Evolutionary conservation across 2,113 vertebrate genomes (phyloP), one percentile per base, ranked within the genome.

Genomic region (Pomatostomus ruficeps): DNA sequence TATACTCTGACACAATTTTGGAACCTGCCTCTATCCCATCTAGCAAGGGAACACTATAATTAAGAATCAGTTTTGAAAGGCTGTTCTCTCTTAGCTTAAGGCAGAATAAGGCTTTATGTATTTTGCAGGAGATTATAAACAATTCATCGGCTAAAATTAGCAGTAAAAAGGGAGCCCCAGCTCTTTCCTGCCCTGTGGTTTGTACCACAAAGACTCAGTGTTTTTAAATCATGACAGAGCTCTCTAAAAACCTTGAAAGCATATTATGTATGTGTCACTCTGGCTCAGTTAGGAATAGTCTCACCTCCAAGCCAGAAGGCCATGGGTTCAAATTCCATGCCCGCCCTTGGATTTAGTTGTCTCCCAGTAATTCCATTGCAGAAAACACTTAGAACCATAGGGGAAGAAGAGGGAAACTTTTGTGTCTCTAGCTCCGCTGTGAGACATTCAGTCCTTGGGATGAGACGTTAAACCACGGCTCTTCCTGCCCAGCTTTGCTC

Each of bases 231-330:
- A 90, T 92, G 89, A 89, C 85, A 91, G 43, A 87, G 70, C 79
- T 93, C 83, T 88, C 84, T 67, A 57, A 95, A 97, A 97, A 88
- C 85, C 95, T 95, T 93, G 93, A 95, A 96, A 87, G 76, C 68
- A 9, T 65, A 36, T 85, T 86, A 75, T 94, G 63, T 85, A 54
- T 95, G 94, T 88, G 77, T 95, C 88, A 95, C 58, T 92, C 86
- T 97, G 89, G 89, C 89, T 90, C 81, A 40, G 59, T 77, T 49
- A 67, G 88, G 65, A 94, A 73, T 90, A 84, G 79, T 97, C 89
- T 95, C 94, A 85, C 94, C 94, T 96, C 93, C 67, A 55, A 85
- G 87, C 67, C 91, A 93, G 87, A 93, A 92, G 96, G 93, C 83
- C 93, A 88, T 73, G 93, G 95, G 93, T 95, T 95, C 91, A 91